phyloP scores from a whole-genome alignment of 1,140 invertebrate genomes.

The Liolophura sinensis region DNA sequence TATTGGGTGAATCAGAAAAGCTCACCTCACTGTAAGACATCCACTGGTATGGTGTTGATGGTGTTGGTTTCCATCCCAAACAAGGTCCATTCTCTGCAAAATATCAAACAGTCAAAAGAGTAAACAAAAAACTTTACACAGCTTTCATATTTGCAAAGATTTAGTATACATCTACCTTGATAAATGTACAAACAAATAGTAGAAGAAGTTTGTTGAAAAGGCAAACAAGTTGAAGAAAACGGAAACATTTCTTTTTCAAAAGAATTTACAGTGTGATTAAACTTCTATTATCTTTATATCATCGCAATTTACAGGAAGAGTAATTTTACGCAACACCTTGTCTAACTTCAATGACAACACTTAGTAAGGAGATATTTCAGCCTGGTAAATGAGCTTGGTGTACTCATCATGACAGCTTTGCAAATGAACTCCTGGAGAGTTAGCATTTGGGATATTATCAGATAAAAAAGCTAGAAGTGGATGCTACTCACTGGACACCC shows the following conservation, averaged over 20 bases:
- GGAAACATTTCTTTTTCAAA: neutral
- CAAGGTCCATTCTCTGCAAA: conserved; percentile 77
- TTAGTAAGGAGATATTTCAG: no score
- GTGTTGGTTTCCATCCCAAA: conserved; percentile 85
- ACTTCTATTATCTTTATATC: no score
- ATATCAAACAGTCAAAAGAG: neutral
- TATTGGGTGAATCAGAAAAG: no score
- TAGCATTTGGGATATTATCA: conserved; percentile 6
- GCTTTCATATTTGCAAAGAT: neutral
- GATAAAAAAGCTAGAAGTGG: neutral
- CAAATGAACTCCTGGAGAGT: conserved; percentile 8
- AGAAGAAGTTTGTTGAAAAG: neutral
- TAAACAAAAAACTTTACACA: neutral
- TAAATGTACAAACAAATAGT: neutral
- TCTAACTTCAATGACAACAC: no score
- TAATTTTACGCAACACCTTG: no score
- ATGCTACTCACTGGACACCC: conserved; percentile 83
- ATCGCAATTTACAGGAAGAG: no score
- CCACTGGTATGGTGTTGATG: conserved; percentile 85
- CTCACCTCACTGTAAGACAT: conserved; percentile 87
- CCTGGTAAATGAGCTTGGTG: no score
- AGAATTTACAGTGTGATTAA: neutral
- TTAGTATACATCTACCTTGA: neutral
- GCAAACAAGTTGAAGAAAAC: neutral
- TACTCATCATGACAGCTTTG: conserved; percentile 9